Conservation (phyloP, 2,888 invertebrate species). For the Chymomyza caudatula region DNA sequence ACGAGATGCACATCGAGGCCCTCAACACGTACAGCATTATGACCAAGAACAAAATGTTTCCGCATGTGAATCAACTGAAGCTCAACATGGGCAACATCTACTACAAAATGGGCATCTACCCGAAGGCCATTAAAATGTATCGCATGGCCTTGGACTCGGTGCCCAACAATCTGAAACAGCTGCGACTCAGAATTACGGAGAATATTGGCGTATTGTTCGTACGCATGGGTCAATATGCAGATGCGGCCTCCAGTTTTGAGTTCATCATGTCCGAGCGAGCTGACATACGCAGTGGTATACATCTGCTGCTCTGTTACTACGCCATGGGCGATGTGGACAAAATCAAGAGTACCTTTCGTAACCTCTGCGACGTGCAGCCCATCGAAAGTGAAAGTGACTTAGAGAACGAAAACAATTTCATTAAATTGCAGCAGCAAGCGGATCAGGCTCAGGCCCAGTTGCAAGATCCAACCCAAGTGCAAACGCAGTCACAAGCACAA, state of each 20-base stretch:
- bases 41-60: slow-evolving; percentile 95
- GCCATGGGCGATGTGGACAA: slow-evolving; percentile 94
- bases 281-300: slow-evolving; percentile 91
- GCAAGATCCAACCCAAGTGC: not conserved
- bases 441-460: slow-evolving; percentile 16
- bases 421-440: slow-evolving; percentile 81
- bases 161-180: slow-evolving; percentile 93
- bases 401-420: slow-evolving; percentile 89
- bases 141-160: slow-evolving; percentile 99
- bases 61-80: slow-evolving; percentile 94
- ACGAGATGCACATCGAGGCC: slow-evolving; percentile 97
- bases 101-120: slow-evolving; percentile 94
- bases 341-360: slow-evolving; percentile 94
- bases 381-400: slow-evolving; percentile 77
- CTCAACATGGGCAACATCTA: slow-evolving; percentile 99
- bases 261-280: slow-evolving; percentile 98
- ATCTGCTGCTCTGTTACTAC: slow-evolving; percentile 92
- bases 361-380: slow-evolving; percentile 89
- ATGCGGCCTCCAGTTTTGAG: slow-evolving; percentile 97
- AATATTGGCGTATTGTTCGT: slow-evolving; percentile 95
- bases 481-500: not conserved
- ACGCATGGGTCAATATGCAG: slow-evolving; percentile 96
- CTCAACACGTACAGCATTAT: slow-evolving; percentile 96
- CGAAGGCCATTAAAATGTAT: slow-evolving; percentile 97
- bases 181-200: slow-evolving; percentile 97